Evolutionary conservation across 2,113 vertebrate genomes (phyloP).

Genomic region (Chlorodrepanis virens): DNA sequence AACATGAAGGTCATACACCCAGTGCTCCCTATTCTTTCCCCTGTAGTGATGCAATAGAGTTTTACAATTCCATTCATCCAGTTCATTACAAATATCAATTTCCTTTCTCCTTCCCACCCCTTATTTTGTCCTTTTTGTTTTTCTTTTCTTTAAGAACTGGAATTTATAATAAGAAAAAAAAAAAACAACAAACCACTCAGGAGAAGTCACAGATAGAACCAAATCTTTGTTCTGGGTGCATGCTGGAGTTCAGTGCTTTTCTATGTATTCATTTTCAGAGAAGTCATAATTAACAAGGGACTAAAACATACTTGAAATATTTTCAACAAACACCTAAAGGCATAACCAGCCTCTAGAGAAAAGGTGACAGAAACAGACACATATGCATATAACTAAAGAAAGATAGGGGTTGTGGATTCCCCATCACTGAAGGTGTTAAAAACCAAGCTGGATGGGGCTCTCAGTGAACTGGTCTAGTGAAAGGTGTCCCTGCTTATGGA

Average conservation of each 20-base stretch:
- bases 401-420: neutral
- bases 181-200: neutral
- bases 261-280: neutral
- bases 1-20: neutral
- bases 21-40: neutral
- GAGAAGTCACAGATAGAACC: neutral
- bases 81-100: neutral
- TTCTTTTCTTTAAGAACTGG: neutral
- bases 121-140: neutral
- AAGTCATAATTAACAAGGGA: neutral
- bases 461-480: neutral
- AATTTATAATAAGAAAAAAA: neutral
- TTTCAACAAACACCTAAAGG: neutral
- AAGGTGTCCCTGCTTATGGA: neutral
- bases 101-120: rapidly evolving
- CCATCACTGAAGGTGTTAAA: neutral
- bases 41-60: neutral
- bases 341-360: neutral
- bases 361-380: neutral
- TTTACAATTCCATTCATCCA: neutral
- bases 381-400: neutral
- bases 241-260: neutral
- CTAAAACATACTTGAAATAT: neutral
- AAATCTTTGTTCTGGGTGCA: neutral
- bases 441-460: neutral